Evolutionary conservation across 2,113 vertebrate genomes (phyloP).

Genomic region (Eleginops maclovinus): DNA sequence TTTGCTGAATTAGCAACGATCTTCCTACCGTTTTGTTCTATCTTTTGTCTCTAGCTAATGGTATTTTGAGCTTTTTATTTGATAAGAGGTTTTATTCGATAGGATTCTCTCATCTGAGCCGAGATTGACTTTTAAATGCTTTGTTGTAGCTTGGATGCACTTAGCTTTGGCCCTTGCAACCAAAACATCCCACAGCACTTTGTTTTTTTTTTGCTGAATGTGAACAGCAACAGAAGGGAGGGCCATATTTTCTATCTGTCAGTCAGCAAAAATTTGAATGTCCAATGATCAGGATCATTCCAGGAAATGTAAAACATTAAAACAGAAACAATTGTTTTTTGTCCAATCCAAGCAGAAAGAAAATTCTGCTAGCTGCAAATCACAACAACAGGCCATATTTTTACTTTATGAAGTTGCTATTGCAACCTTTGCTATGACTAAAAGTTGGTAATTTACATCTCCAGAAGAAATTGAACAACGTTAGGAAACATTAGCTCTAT

Average conservation of each 20-base stretch:
- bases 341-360: neutral
- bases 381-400: neutral
- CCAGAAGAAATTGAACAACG: too few species aligned
- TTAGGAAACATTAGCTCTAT: constrained; percentile 10
- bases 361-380: neutral
- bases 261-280: constrained; percentile 18
- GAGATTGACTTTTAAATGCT: constrained; percentile 43
- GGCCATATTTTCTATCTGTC: constrained; percentile 16
- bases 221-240: constrained; percentile 10
- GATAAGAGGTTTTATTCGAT: constrained; percentile 63
- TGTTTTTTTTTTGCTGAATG: constrained; percentile 30
- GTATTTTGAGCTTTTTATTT: constrained; percentile 62
- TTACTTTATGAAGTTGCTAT: constrained; percentile 6
- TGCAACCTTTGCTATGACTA: too few species aligned
- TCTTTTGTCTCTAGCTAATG: constrained; percentile 66
- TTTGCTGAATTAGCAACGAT: constrained; percentile 72
- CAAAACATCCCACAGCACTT: constrained; percentile 62
- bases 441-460: too few species aligned
- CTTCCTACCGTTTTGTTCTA: constrained; percentile 46
- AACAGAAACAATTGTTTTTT: constrained; percentile 16
- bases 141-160: constrained; percentile 51
- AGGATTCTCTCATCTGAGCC: constrained; percentile 20
- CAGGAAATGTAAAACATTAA: neutral
- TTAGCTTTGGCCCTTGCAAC: constrained; percentile 45
- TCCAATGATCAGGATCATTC: constrained; percentile 31